phyloP scores from a whole-genome alignment of 2,888 invertebrate genomes.

The Malacosoma neustria region DNA sequence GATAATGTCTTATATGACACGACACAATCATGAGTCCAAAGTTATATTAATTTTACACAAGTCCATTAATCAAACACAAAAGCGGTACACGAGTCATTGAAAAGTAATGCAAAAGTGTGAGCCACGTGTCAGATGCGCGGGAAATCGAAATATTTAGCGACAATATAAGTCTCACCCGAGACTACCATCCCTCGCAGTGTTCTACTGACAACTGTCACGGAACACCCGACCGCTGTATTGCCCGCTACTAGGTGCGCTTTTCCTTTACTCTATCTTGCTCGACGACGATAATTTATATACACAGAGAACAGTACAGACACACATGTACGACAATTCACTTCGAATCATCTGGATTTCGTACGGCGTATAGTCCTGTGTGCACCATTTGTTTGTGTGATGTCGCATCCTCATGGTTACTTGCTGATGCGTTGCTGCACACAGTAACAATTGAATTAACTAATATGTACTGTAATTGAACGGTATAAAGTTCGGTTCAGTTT shows the following conservation, averaged over 20 bases:
- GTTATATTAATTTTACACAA: conserved; percentile 27
- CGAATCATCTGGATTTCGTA: conserved; percentile 20
- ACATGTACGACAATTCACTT: conserved; percentile 45
- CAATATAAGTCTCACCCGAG: conserved; percentile 38
- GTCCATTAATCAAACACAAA: conserved; percentile 29
- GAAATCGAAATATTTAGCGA: conserved; percentile 50
- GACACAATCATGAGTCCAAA: conserved; percentile 55
- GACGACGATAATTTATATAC: conserved; percentile 56
- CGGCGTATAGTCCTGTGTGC: conserved; percentile 23
- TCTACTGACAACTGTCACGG: conserved; percentile 60
- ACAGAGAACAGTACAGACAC: conserved; percentile 45
- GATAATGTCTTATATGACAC: conserved; percentile 37
- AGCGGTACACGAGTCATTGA: conserved; percentile 23
- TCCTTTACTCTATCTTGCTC: conserved; percentile 63
- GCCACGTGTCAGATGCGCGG: conserved; percentile 52
- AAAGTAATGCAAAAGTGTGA: conserved; percentile 23
- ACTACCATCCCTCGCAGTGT: conserved; percentile 53
- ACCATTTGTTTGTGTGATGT: conserved; percentile 30
- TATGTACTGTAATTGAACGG: conserved; percentile 24
- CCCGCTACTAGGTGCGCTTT: conserved; percentile 54
- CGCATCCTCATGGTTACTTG: conserved; percentile 42
- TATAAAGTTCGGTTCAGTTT: conserved; percentile 33
- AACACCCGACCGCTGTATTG: conserved; percentile 45
- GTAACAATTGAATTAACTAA: conserved; percentile 22
- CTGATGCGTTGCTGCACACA: conserved; percentile 50